Evolutionary conservation across 2,113 vertebrate genomes (phyloP).

Genomic region (Centrocercus urophasianus): DNA sequence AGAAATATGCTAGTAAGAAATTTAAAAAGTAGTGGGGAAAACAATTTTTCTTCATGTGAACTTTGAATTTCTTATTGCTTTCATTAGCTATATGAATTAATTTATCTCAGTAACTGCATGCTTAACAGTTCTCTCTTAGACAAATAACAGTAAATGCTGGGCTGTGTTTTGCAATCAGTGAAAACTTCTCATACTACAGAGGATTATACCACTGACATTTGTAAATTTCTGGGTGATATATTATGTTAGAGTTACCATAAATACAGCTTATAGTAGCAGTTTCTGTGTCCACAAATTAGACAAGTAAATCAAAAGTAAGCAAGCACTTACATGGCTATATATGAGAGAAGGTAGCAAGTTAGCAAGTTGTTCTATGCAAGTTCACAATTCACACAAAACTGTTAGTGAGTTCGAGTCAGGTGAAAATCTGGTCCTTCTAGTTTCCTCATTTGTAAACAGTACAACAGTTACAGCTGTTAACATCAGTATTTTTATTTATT

Average conservation of each 20-base stretch:
- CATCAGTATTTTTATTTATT: background rate
- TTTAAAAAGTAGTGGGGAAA: background rate
- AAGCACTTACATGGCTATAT: background rate
- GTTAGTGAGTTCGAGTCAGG: background rate
- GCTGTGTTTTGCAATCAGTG: conserved; percentile 29
- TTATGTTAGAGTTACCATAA: conserved; percentile 56
- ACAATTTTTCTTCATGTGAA: background rate
- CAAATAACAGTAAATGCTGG: background rate
- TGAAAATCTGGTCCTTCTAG: background rate
- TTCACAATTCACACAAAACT: conserved; percentile 57
- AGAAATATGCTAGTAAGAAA: background rate
- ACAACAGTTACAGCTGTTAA: background rate
- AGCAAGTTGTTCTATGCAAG: conserved; percentile 62
- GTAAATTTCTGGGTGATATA: conserved; percentile 50
- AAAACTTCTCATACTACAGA: conserved; percentile 43
- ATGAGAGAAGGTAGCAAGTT: conserved; percentile 45
- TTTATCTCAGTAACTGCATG: background rate
- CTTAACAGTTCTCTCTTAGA: background rate
- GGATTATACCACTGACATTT: conserved; percentile 56
- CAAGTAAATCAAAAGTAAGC: conserved; percentile 68
- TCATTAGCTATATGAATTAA: background rate
- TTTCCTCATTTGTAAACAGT: conserved; percentile 24
- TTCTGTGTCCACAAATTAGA: conserved; percentile 61
- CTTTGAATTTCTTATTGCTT: background rate
- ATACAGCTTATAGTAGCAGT: conserved; percentile 50